Conservation (phyloP, 2,113 vertebrate species). For the Tupaia tana region DNA sequence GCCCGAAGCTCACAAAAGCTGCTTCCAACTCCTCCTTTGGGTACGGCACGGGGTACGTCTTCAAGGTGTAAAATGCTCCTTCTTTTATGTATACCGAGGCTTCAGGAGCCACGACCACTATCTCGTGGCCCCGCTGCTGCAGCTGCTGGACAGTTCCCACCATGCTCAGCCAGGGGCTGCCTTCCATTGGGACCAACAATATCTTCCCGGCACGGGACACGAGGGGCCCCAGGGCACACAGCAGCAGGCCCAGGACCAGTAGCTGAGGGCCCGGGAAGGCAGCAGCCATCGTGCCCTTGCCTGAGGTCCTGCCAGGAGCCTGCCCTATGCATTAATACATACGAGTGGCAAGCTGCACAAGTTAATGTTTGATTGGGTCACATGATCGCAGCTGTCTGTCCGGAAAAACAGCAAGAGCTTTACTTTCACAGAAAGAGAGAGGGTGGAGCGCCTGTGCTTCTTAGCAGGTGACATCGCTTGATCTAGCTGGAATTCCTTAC, state of each 20-base stretch:
- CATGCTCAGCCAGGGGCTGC: constrained; percentile 94
- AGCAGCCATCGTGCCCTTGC: not conserved
- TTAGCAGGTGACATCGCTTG: not conserved
- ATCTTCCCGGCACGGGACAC: constrained; percentile 83
- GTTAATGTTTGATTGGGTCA: constrained; percentile 69
- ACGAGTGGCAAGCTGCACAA: not conserved
- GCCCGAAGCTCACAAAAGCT: too few species aligned
- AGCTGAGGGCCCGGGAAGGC: fast-evolving
- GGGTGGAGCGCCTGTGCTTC: not conserved
- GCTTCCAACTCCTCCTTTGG: too few species aligned
- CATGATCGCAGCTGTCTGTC: not conserved
- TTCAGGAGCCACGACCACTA: constrained; percentile 88
- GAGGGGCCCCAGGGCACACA: not conserved
- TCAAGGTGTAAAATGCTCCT: constrained; percentile 73
- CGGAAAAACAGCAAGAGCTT: not conserved
- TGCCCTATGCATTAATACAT: not conserved
- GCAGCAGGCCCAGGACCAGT: not conserved
- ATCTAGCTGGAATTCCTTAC: not conserved
- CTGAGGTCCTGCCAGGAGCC: not conserved
- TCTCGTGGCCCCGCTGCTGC: constrained; percentile 88
- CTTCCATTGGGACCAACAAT: constrained; percentile 91
- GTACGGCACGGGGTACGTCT: too few species aligned
- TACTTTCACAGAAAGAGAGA: not conserved
- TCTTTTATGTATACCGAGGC: constrained; percentile 84
- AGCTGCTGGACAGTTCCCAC: constrained; percentile 86